Base-by-base conservation (phyloP, 2,113 vertebrate species). In the Nestor notabilis region DNA sequence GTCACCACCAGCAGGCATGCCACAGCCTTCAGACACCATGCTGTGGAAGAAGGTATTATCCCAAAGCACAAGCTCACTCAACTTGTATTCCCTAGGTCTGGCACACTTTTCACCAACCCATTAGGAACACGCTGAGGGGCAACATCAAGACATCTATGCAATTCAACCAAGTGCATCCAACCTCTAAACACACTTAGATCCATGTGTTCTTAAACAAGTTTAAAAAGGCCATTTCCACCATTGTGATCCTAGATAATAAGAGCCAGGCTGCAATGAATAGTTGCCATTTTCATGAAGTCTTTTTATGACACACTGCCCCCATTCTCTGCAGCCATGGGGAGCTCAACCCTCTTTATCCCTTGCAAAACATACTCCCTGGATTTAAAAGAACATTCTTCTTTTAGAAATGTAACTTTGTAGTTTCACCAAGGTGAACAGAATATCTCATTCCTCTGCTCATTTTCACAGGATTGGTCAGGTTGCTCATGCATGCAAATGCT, bases 101-200 rank as follows among this genome's bases (percentile, higher is more conserved):
- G 72, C 28, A 80, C 0, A 0, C n/a, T 41, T 55, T 55, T 41
- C 77, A 47, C 18, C 19, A 52, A 8, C n/a, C 31, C 3, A 0
- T 27, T 60, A 47, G 2, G 21, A 63, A 60, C 25, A 60, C 28
- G 29, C 9, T 9, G 31, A 81, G 77, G 13, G 12, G 33, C 79
- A 89, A 44, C 21, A 49, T 11, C 37, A 29, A 41, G 47, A 31
- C 7, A 15, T 35, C 29, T 16, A 11, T 4, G 39, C 15, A 46
- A n/a, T 29, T 64, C 27, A 65, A 23, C 29, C 23, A 65, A 78
- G 46, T 1, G 1, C 49, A 49, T 39, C 49, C 65, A 68, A 53
- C 33, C 35, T 46, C 49, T 18, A 17, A 49, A 49, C 9, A 4
- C 52, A 35, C 10, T 68, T 47, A 63, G 43, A 83, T 13, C 39